These are phyloP conservation scores for Morpho achilles DNA, from an alignment of 2,888 invertebrate species.

Conservation along the genomic window DNA sequence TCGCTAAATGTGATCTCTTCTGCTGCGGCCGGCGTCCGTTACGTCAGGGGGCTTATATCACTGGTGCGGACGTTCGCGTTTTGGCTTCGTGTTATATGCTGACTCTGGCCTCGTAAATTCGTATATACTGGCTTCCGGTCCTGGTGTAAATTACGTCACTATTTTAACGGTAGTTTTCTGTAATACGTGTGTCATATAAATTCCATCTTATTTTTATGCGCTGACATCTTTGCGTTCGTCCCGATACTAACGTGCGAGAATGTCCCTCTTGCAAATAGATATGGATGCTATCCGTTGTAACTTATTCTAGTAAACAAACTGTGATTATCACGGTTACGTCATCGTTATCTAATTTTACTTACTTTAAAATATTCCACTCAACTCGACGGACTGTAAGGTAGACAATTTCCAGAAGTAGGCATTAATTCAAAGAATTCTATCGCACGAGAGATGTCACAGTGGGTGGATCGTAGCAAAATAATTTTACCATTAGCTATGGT, in stretches of 20 bases:
- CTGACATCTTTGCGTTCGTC: constrained; percentile 33
- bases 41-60: constrained; percentile 21
- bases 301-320: too few relatives aligned
- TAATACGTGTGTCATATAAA: constrained; percentile 10
- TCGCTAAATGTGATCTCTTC: not conserved
- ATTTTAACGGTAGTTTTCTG: constrained; percentile 2
- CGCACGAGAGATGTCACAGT: too few relatives aligned
- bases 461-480: too few relatives aligned
- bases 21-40: constrained; percentile 2
- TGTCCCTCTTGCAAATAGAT: not conserved
- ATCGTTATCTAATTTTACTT: too few relatives aligned
- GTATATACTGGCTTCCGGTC: not conserved
- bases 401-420: too few relatives aligned
- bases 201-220: constrained; percentile 34
- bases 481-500: too few relatives aligned
- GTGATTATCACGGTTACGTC: too few relatives aligned
- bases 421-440: too few relatives aligned
- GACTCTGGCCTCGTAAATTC: too few relatives aligned
- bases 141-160: not conserved
- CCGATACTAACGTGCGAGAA: constrained; percentile 20
- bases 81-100: too few relatives aligned
- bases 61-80: not conserved
- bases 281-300: not conserved
- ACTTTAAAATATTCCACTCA: too few relatives aligned
- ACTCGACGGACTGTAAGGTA: too few relatives aligned